Evolutionary conservation across 2,888 invertebrate species (phyloP), one percentile per base, ranked within the genome.

Genomic region (Noctua fimbriata): DNA sequence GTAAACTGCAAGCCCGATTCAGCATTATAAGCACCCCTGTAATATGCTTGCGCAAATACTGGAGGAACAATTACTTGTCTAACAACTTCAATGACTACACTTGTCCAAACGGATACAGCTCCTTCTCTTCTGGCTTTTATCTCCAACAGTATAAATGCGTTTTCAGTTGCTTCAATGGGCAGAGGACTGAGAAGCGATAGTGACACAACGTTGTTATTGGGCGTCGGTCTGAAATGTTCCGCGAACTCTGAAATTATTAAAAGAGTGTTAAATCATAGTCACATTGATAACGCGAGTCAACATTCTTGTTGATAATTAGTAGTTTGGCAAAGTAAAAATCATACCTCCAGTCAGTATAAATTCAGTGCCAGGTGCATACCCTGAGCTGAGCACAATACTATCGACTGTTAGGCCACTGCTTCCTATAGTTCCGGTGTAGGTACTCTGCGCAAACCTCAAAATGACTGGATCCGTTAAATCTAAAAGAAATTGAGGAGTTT

Each of bases 111-210:
- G 28, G 95, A 79, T n/a, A 94, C 88, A 1, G 95, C 94, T 81
- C 92, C 89, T 58, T 90, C 89, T 84, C 93, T 91, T n/a, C 87
- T 87, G 65, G 95, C 96, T 89, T 93, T 91, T n/a, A 96, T 79
- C 83, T 94, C 92, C 47, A 96, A 85, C n/a, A 93, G 84, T 83
- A 96, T 89, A 80, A 93, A 93, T 52, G 89, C 87, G 32, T 91
- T 86, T 74, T 88, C 83, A 44, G 91, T 67, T 14, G 92, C 82
- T 76, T 93, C 92, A 18, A 75, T 65, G 10, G 92, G 90, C 73
- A 92, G 76, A 24, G 88, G 60, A 41, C 81, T 84, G n/a, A 69
- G 18, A 21, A 89, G 75, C 18, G 89, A 81, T 71, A 95, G 78
- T 58, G 86, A 86, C 41, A 94, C 69, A 36, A 87, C 74, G 49